Conservation (phyloP, 2,113 vertebrate species). For the Lycocorax pyrrhopterus region DNA sequence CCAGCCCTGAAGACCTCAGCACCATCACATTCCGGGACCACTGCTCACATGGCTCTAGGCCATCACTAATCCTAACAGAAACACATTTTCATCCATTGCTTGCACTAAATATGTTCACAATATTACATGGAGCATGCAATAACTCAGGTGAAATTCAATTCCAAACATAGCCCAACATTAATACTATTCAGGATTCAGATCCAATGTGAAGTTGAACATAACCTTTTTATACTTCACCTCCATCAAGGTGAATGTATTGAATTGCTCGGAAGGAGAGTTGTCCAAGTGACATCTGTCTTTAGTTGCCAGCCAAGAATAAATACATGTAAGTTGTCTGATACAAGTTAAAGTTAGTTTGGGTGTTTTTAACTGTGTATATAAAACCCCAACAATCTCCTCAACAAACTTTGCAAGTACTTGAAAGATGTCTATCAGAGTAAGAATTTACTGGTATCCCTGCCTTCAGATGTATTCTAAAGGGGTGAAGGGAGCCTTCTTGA, state of each 20-base stretch:
- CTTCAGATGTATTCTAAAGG: not conserved
- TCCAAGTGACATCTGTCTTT: not conserved
- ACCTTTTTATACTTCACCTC: not conserved
- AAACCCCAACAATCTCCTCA: not conserved
- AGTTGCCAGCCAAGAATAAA: not conserved
- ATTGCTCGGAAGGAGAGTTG: not conserved
- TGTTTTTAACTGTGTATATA: not conserved
- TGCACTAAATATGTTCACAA: not conserved
- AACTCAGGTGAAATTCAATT: not conserved
- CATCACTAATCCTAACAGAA: not conserved
- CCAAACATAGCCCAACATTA: not conserved
- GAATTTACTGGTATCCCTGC: not conserved
- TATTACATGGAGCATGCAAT: not conserved
- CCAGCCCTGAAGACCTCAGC: not conserved
- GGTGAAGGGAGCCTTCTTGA: not conserved
- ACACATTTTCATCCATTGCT: not conserved
- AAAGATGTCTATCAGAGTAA: not conserved
- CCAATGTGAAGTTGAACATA: not conserved
- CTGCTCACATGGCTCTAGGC: not conserved
- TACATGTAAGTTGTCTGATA: not conserved
- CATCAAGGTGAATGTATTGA: not conserved
- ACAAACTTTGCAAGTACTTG: not conserved
- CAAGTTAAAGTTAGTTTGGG: not conserved
- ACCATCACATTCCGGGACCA: not conserved
- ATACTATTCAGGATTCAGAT: not conserved